Evolutionary conservation across 92 coral and sea anemone genomes (phyloP).

Genomic region (Micromussa lordhowensis): DNA sequence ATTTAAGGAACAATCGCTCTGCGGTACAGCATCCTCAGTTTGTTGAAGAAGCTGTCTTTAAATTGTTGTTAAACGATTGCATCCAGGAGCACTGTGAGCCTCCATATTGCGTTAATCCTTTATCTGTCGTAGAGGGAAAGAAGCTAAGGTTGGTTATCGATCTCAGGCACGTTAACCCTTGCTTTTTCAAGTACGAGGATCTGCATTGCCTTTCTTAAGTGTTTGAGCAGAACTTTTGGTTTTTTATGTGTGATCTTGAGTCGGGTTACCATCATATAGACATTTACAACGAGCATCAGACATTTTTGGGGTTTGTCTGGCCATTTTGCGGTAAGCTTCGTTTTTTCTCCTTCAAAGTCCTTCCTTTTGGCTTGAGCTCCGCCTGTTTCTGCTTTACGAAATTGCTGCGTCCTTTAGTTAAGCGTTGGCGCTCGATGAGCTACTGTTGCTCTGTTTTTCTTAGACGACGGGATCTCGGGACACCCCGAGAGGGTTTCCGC

Average conservation of each 20-base stretch:
- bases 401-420: constrained; percentile 35
- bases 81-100: no score
- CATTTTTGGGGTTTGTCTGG: constrained; percentile 48
- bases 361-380: constrained; percentile 40
- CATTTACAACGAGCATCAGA: constrained; percentile 27
- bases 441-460: constrained; percentile 37
- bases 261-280: constrained; percentile 49
- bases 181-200: constrained; percentile 26
- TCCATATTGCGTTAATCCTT: no score
- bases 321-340: constrained; percentile 12
- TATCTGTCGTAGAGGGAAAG: no score
- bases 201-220: constrained; percentile 1
- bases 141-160: constrained; percentile 31
- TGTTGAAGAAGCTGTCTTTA: no score
- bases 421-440: constrained; percentile 18
- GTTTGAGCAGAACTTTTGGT: constrained; percentile 30
- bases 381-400: constrained; percentile 39
- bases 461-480: constrained; percentile 54
- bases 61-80: no score
- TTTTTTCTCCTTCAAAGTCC: constrained; percentile 42
- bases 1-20: no score
- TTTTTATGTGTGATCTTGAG: constrained; percentile 22
- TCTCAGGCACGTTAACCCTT: neutral
- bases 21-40: no score
- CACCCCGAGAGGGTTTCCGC: neutral